Base-by-base conservation (phyloP, 2,797 vertebrate genomes). In the Aphelocoma californica region DNA sequence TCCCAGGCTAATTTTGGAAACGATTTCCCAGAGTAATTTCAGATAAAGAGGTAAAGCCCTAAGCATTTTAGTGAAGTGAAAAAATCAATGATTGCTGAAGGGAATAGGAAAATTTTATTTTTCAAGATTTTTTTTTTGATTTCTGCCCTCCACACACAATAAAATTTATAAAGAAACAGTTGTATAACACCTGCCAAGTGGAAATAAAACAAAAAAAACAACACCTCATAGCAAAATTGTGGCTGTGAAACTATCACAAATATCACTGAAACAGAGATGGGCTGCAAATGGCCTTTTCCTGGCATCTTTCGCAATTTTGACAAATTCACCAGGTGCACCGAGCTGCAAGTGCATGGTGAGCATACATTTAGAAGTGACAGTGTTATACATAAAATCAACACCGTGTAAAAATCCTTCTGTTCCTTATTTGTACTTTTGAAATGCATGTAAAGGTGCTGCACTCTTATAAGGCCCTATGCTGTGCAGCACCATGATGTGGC, bases 21-120 rank as follows among this genome's bases (percentile, higher is more conserved):
- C 12, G 17, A 90, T 92, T 96, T 94, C 29, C 36, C 21, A 42
- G 44, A 54, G 40, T 88, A 82, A 88, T 94, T 81, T 91, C 61
- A 65, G 61, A 50, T 72, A 92, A 91, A 96, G 45, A 78, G 23
- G 9, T 81, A 81, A 91, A 77, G n/a, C 31, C 64, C 74, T 58
- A n/a, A 78, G 65, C 42, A 77, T 85, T 88, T 86, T 60, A 90
- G 56, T 67, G 64, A 82, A 38, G 29, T 44, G 60, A 61, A 90
- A 90, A 84, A 87, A 81, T 84, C 70, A 84, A 67, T 90, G 73
- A 56, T 93, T 81, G 9, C 66, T 84, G 60, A 77, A 82, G 38
- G 18, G 26, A 84, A 82, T 28, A 24, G 10, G 21, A 88, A 93
- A 65, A 82, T 72, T 62, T 69, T 6, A 25, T 69, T 81, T 94